Percentiles rank a stretch among this genome's conserved stretches.
Evolutionary conservation across 2,113 vertebrate genomes (phyloP).

Genomic region (Poeciliopsis occidentalis): DNA sequence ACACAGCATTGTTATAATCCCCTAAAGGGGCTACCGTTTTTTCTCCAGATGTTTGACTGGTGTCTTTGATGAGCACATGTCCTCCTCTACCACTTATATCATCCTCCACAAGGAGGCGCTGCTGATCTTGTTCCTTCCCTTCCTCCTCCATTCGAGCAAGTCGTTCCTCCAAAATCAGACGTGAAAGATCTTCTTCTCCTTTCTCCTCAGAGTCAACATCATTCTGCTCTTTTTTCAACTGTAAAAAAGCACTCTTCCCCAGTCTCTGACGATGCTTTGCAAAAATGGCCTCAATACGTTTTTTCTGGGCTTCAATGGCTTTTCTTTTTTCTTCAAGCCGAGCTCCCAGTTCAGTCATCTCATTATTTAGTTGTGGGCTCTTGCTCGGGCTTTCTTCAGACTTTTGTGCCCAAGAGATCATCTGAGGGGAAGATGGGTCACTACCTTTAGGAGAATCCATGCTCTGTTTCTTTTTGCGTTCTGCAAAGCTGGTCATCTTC

Average conservation of each 20-base stretch:
- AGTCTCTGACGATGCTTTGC: slow-evolving; percentile 90
- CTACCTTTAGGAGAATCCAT: slow-evolving; percentile 67
- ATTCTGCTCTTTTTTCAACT: slow-evolving; percentile 82
- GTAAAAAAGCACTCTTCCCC: slow-evolving; percentile 89
- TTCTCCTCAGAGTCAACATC: slow-evolving; percentile 59
- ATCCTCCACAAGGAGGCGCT: slow-evolving; percentile 26
- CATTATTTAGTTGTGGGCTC: slow-evolving; percentile 83
- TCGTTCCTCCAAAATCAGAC: slow-evolving; percentile 73
- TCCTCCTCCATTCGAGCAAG: slow-evolving; percentile 76
- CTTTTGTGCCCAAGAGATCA: slow-evolving; percentile 75
- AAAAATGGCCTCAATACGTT: slow-evolving; percentile 93
- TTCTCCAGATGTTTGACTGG: slow-evolving; percentile 65
- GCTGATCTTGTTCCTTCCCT: slow-evolving; percentile 61
- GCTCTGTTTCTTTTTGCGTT: slow-evolving; percentile 86
- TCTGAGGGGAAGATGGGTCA: slow-evolving; percentile 50
- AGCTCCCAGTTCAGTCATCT: slow-evolving; percentile 87
- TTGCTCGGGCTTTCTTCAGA: slow-evolving; percentile 82
- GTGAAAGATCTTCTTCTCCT: slow-evolving; percentile 68
- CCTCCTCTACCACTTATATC: slow-evolving; percentile 38
- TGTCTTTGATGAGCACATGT: slow-evolving; percentile 55
- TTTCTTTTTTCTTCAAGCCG: slow-evolving; percentile 90
- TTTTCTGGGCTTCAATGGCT: slow-evolving; percentile 94
- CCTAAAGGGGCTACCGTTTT: slow-evolving; percentile 80
- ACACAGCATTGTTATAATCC: slow-evolving; percentile 90
- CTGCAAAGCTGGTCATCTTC: slow-evolving; percentile 93